Conservation (phyloP, 2,888 invertebrate species). For the Cataglyphis rosenhaueri region DNA sequence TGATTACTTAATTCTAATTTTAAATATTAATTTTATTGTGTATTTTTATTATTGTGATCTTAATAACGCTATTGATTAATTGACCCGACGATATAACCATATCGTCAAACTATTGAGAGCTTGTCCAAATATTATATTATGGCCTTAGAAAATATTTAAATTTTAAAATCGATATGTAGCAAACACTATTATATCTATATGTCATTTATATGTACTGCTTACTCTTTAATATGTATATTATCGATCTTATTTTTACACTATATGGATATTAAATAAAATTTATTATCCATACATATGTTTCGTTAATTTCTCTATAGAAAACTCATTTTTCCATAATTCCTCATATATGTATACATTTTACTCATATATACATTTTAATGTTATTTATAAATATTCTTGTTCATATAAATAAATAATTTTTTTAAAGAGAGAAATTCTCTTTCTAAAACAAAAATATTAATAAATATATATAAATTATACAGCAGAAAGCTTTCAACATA, state of each 20-base stretch:
- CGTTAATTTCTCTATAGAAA: background rate
- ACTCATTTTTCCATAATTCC: background rate
- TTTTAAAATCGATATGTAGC: conserved; percentile 66
- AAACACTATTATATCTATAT: conserved; percentile 62
- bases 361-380: background rate
- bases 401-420: background rate
- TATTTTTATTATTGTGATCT: conserved; percentile 56
- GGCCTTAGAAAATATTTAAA: conserved; percentile 70
- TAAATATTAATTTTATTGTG: conserved; percentile 51
- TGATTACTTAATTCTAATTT: conserved; percentile 48
- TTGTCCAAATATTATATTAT: conserved; percentile 60
- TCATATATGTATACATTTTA: background rate
- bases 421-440: background rate
- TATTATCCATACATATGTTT: conserved; percentile 63
- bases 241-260: conserved; percentile 75
- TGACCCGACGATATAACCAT: background rate
- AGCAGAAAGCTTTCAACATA: background rate
- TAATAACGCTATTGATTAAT: conserved; percentile 32
- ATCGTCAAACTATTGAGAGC: conserved; percentile 49
- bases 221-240: conserved; percentile 69
- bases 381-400: background rate
- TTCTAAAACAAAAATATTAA: background rate
- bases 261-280: conserved; percentile 74
- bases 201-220: conserved; percentile 69
- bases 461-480: background rate